phyloP scores from a whole-genome alignment of 23 tunicate genomes.

The Phallusia fumigata region DNA sequence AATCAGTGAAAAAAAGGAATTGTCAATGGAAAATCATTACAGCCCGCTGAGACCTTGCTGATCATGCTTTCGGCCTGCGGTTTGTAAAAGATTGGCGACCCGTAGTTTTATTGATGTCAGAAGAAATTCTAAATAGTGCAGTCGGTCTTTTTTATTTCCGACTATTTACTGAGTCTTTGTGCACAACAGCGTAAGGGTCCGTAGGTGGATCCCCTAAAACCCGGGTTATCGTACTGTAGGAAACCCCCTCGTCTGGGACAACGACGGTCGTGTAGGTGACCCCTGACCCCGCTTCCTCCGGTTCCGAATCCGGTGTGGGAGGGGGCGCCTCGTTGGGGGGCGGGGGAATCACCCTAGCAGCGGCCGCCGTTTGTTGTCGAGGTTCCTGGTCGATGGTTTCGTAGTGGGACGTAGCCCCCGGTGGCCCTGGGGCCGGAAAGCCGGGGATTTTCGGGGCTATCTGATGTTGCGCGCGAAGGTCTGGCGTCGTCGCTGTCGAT shows the following conservation, averaged over 20 bases:
- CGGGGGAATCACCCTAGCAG: not conserved
- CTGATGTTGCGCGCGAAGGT: not conserved
- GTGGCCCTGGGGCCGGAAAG: not conserved
- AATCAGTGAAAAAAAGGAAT: too few species aligned
- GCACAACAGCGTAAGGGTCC: not conserved
- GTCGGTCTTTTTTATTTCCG: conserved; percentile 3
- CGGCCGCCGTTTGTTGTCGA: not conserved
- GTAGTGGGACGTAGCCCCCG: not conserved
- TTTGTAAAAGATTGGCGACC: too few species aligned
- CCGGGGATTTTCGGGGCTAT: not conserved
- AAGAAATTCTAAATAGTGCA: too few species aligned
- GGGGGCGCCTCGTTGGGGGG: not conserved
- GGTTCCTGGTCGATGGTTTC: not conserved
- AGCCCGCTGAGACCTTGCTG: too few species aligned
- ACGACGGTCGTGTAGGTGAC: not conserved
- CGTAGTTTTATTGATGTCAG: too few species aligned
- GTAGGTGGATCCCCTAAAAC: not conserved
- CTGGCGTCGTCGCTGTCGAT: not conserved
- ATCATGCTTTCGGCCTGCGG: too few species aligned
- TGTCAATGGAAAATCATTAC: too few species aligned
- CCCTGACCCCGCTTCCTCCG: not conserved
- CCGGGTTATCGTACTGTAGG: not conserved
- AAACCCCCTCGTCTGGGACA: not conserved
- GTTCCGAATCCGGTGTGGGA: not conserved
- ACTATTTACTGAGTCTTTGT: not conserved